phyloP scores from a whole-genome alignment of 2,113 vertebrate genomes.

The Indicator maculatus region DNA sequence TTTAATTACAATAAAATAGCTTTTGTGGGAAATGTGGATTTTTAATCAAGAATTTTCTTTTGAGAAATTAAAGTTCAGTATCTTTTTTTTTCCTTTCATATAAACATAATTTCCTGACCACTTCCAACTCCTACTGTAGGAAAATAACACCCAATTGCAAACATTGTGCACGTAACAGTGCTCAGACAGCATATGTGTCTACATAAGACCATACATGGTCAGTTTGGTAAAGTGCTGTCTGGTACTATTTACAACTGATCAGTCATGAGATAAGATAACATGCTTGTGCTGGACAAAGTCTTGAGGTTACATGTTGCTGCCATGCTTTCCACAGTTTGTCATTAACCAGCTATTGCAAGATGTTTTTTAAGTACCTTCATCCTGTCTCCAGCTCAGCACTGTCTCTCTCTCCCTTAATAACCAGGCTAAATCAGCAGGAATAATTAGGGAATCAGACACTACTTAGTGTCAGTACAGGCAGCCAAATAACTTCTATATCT shows the following conservation, averaged over 20 bases:
- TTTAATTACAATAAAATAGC: neutral
- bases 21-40: neutral
- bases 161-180: neutral
- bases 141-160: neutral
- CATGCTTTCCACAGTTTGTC: constrained; percentile 38
- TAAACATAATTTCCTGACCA: neutral
- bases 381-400: constrained; percentile 42
- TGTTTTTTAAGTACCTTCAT: constrained; percentile 55
- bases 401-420: constrained; percentile 53
- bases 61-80: neutral
- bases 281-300: constrained; percentile 41
- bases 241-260: constrained; percentile 31
- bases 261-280: constrained; percentile 46
- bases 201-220: neutral
- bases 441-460: constrained; percentile 68
- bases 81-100: neutral
- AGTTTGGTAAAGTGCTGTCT: neutral
- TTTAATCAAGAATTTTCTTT: neutral
- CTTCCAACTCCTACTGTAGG: neutral
- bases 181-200: neutral
- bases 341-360: constrained; percentile 69
- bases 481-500: constrained; percentile 43
- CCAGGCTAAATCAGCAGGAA: constrained; percentile 52
- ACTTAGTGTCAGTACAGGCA: constrained; percentile 42
- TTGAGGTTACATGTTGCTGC: constrained; percentile 32